These are phyloP conservation scores for Poeciliopsis retropinna DNA, from an alignment of 2,113 vertebrate genomes.

Conservation along the genomic window DNA sequence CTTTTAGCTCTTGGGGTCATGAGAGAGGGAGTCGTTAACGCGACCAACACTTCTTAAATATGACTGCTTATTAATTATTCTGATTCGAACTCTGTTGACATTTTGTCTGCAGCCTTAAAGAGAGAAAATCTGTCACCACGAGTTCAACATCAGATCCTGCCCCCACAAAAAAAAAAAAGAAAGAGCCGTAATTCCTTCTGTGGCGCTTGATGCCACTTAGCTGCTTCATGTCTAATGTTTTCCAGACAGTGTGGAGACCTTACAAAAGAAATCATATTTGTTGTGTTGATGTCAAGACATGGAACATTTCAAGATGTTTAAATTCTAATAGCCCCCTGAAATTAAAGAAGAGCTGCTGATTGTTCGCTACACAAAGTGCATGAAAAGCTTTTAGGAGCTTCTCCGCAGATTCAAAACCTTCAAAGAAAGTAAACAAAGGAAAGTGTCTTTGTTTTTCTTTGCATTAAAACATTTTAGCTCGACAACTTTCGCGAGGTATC, in stretches of 20 bases:
- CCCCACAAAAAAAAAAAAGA: neutral
- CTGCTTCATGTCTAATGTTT: constrained; percentile 7
- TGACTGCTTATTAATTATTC: constrained; percentile 2
- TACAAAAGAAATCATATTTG: neutral
- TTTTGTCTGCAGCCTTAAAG: neutral
- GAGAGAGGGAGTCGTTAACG: neutral
- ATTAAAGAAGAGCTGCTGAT: constrained; percentile 16
- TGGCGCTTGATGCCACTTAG: neutral
- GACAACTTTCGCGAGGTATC: neutral
- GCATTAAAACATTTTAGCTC: too few relatives aligned
- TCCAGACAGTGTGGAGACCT: neutral
- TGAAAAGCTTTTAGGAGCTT: constrained; percentile 14
- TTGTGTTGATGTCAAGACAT: constrained; percentile 1
- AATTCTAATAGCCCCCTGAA: constrained; percentile 23
- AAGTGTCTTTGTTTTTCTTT: neutral
- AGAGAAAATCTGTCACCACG: constrained; percentile 1
- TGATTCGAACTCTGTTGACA: neutral
- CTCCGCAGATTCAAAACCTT: constrained; percentile 3
- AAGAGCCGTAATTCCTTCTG: neutral
- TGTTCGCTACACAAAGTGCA: constrained; percentile 21
- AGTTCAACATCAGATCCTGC: neutral
- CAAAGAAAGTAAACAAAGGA: neutral
- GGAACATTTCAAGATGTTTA: constrained; percentile 9
- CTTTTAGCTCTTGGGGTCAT: constrained; percentile 16
- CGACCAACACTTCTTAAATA: constrained; percentile 8